Evolutionary conservation across 2,113 vertebrate genomes (phyloP).

Genomic region (Austrofundulus limnaeus): DNA sequence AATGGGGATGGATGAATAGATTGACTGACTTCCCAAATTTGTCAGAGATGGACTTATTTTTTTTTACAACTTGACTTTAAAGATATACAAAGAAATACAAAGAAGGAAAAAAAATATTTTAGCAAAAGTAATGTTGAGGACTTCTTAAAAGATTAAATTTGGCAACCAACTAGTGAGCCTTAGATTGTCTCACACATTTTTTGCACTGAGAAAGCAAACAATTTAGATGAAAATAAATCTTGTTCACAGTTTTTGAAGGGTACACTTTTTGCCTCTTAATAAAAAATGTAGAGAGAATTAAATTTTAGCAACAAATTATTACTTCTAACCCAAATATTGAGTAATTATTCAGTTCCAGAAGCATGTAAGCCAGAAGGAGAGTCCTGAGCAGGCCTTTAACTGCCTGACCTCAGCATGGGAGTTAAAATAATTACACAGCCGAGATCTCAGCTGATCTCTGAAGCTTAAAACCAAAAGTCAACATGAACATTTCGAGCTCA

Average conservation of each 20-base stretch:
- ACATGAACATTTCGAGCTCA: slow-evolving; percentile 4
- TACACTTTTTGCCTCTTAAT: background rate
- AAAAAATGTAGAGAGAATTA: slow-evolving; percentile 18
- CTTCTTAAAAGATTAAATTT: no score
- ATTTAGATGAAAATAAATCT: no score
- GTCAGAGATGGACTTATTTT: no score
- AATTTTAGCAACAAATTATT: background rate
- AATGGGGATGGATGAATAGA: no score
- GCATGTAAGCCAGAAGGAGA: slow-evolving; percentile 9
- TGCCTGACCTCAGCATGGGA: slow-evolving; percentile 35
- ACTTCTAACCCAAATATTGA: slow-evolving; percentile 26
- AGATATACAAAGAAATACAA: no score
- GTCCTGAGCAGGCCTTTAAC: slow-evolving; percentile 26
- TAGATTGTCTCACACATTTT: no score
- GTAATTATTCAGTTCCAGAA: slow-evolving; percentile 33
- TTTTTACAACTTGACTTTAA: no score
- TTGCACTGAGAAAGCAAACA: no score
- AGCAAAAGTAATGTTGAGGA: no score
- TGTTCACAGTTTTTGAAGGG: background rate
- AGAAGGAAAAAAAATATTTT: no score
- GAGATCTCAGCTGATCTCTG: slow-evolving; percentile 27
- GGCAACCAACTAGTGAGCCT: no score
- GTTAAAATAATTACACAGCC: slow-evolving; percentile 41
- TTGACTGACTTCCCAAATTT: no score
- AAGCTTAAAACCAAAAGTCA: slow-evolving; percentile 14